A percentile compares a stretch with the other conserved stretches of the same genome.
These are phyloP conservation scores for Mus spretus DNA, from an alignment of 2,797 vertebrate genomes.

Conservation along the genomic window DNA sequence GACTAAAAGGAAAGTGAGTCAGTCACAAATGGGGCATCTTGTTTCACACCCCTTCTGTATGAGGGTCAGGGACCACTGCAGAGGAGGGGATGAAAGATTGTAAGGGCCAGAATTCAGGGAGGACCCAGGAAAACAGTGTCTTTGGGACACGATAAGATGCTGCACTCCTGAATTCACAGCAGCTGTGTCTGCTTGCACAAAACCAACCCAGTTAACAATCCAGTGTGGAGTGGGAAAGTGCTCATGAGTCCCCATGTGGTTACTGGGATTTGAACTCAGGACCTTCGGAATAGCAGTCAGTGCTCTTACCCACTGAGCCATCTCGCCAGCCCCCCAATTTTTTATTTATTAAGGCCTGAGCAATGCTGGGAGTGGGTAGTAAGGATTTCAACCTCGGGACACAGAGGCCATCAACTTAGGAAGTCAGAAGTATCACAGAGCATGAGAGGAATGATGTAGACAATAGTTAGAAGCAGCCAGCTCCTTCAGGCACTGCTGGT, in stretches of 20 bases:
- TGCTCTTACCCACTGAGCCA: no score
- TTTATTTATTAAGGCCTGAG: background rate
- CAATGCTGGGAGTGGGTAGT: rapidly evolving
- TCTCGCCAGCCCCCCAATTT: background rate
- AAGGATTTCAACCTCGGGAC: background rate
- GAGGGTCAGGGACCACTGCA: background rate
- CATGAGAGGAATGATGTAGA: background rate
- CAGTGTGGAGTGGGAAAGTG: no score
- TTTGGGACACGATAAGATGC: background rate
- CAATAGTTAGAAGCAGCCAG: background rate
- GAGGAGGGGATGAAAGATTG: background rate
- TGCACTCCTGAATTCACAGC: background rate
- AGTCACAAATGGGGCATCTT: background rate
- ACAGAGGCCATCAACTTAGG: background rate
- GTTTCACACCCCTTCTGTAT: background rate
- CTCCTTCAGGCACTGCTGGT: background rate
- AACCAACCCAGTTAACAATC: background rate
- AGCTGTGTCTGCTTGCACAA: background rate
- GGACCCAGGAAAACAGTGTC: background rate
- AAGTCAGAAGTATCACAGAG: background rate
- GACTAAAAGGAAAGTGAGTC: background rate
- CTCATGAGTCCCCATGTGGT: background rate
- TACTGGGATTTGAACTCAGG: no score
- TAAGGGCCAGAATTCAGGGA: background rate
- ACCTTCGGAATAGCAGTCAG: no score